Percentiles rank a stretch among this genome's conserved stretches.
phyloP scores from a whole-genome alignment of 2,888 invertebrate genomes.

The Drosophila rubida region DNA sequence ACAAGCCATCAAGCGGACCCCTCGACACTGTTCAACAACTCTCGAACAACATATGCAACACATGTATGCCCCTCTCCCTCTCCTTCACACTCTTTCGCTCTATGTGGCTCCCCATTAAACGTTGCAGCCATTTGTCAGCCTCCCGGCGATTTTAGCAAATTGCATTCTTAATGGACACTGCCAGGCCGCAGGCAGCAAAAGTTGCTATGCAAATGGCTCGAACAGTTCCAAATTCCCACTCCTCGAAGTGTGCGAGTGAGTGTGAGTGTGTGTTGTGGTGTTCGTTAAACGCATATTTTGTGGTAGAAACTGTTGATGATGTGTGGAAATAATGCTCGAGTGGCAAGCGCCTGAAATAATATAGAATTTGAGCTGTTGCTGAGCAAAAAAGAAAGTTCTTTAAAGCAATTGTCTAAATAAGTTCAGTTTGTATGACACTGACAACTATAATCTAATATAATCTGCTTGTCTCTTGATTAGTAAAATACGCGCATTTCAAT shows the following conservation, averaged over 20 bases:
- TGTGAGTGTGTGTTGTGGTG: neutral
- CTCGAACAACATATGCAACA: slow-evolving; percentile 28
- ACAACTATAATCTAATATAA: too few species aligned
- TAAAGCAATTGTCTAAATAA: too few species aligned
- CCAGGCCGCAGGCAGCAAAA: slow-evolving; percentile 28
- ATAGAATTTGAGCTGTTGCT: neutral
- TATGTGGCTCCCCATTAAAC: neutral
- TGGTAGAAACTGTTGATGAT: slow-evolving; percentile 6
- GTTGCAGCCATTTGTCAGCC: slow-evolving; percentile 50
- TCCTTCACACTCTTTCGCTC: neutral
- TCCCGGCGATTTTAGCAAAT: slow-evolving; percentile 57
- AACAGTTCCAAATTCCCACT: slow-evolving; percentile 36
- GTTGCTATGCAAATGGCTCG: slow-evolving; percentile 51
- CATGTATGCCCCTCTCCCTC: neutral
- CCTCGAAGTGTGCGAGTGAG: neutral
- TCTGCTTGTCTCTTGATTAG: too few species aligned
- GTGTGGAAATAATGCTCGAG: slow-evolving; percentile 8
- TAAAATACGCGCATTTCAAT: neutral
- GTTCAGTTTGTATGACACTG: too few species aligned
- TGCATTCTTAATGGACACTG: slow-evolving; percentile 74
- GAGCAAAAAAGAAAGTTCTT: neutral
- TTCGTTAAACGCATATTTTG: slow-evolving; percentile 6
- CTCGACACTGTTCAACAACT: slow-evolving; percentile 38
- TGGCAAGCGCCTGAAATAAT: neutral
- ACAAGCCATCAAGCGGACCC: slow-evolving; percentile 63